Evolutionary conservation across 2,797 vertebrate genomes (phyloP), one percentile per base, ranked within the genome.

Genomic region (Catharus ustulatus): DNA sequence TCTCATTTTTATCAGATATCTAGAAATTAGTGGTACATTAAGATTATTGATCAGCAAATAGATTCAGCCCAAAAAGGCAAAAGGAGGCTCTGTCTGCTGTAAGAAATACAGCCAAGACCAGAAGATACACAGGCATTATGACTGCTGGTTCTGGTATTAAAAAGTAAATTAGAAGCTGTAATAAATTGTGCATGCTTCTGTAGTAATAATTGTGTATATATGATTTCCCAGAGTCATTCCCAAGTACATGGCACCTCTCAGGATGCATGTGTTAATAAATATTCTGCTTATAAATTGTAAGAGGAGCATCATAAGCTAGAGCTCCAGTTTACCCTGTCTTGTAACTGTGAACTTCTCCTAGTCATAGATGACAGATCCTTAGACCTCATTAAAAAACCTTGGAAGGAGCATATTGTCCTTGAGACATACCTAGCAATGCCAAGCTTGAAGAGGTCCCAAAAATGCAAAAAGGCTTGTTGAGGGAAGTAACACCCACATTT

Each of bases 401-500:
- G 12, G n/a, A 77, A 91, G 66, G n/a, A 69, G 19, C 54, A 38
- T 0, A 0, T 8, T 82, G 79, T 43, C 74, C 77, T 79, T 55
- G 51, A 84, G 38, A 63, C 0, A 3, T 43, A 77, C 64, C 75
- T 55, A 61, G 36, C 20, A 59, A 38, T 42, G 55, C 21, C 51
- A 74, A 63, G 40, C 40, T 61, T 29, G 20, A 64, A 62, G 58
- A 49, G 63, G 57, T 40, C 78, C 78, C 59, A 54, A 79, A 90
- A 69, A 54, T 13, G 26, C 51, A 91, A 87, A 78, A 63, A 55
- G 58, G 36, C 4, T 2, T 36, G 46, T 61, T 74, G 83, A 76
- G 72, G 68, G 64, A 93, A 87, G 75, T 48, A 69, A 71, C 63
- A 32, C 75, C 63, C 74, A 88, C 73, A 61, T 66, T 75, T 88